Conservation (phyloP, 2,888 invertebrate genomes). For the Hemistola chrysoprasaria region DNA sequence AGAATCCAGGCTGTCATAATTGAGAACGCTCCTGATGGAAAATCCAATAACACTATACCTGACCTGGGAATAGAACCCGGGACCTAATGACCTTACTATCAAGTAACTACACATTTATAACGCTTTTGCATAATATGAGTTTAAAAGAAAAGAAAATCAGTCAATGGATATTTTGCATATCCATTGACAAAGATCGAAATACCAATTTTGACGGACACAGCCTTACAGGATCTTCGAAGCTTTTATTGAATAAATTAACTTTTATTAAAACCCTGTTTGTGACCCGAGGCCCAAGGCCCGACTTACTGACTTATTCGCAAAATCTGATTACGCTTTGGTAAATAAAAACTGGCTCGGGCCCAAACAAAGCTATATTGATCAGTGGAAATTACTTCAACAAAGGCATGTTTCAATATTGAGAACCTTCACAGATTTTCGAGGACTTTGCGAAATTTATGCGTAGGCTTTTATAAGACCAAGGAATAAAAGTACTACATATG, state of each 20-base stretch:
- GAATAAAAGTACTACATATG: not conserved
- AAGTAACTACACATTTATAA: no score
- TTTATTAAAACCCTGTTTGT: conserved; percentile 74
- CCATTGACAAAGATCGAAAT: conserved; percentile 34
- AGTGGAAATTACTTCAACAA: conserved; percentile 17
- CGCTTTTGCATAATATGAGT: no score
- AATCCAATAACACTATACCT: no score
- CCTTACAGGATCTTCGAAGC: conserved; percentile 49
- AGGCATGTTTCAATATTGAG: conserved; percentile 13
- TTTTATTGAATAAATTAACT: conserved; percentile 77
- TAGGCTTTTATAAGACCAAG: not conserved
- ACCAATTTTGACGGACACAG: conserved; percentile 31
- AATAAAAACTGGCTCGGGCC: conserved; percentile 45
- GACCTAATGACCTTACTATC: no score
- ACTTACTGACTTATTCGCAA: conserved; percentile 56
- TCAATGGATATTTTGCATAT: conserved; percentile 5
- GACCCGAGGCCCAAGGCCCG: conserved; percentile 45
- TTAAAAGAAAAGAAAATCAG: no score
- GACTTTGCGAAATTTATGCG: conserved; percentile 1
- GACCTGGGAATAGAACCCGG: no score
- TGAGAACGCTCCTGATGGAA: no score
- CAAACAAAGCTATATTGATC: conserved; percentile 25
- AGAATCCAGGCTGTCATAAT: no score
- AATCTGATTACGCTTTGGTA: conserved; percentile 52
- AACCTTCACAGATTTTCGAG: conserved; percentile 7